Evolutionary conservation across 1,140 invertebrate genomes (phyloP).

Genomic region (Cyrtorhinus lividipennis): DNA sequence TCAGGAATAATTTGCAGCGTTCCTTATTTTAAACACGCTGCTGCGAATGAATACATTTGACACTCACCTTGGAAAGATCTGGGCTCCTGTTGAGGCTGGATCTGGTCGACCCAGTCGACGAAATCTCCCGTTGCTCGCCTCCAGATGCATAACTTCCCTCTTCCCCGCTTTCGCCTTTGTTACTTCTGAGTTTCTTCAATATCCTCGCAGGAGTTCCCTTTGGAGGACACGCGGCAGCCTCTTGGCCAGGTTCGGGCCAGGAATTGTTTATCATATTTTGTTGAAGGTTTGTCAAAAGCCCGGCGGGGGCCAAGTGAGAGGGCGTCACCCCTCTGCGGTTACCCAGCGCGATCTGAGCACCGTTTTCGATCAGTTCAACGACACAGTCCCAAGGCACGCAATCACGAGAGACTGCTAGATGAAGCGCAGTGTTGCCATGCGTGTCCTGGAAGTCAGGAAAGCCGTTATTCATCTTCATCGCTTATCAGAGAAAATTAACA

Average conservation of each 20-base stretch:
- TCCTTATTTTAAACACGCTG: too few species aligned
- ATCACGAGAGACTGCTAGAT: constrained; percentile 36
- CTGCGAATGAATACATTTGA: too few species aligned
- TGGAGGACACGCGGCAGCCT: not conserved
- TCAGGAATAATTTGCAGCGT: too few species aligned
- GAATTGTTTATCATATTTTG: constrained; percentile 33
- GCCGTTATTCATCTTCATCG: not conserved
- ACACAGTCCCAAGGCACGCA: constrained; percentile 37
- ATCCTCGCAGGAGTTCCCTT: constrained; percentile 21
- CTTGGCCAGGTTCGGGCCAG: constrained; percentile 23
- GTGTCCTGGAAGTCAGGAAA: constrained; percentile 30
- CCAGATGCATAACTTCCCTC: constrained; percentile 24
- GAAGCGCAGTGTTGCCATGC: constrained; percentile 40
- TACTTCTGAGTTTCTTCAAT: constrained; percentile 23
- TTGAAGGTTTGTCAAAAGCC: constrained; percentile 32
- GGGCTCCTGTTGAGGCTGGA: constrained; percentile 23
- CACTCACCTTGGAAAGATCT: constrained; percentile 22
- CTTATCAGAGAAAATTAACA: not conserved
- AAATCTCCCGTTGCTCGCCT: constrained; percentile 23
- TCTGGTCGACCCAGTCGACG: constrained; percentile 26
- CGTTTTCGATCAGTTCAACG: constrained; percentile 36
- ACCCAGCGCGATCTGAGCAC: constrained; percentile 33
- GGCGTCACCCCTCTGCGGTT: constrained; percentile 35
- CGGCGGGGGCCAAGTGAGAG: constrained; percentile 32
- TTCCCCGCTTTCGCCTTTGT: constrained; percentile 21